Evolutionary conservation across 2,797 vertebrate genomes (phyloP), one percentile per base, ranked within the genome.

Genomic region (Manis javanica): DNA sequence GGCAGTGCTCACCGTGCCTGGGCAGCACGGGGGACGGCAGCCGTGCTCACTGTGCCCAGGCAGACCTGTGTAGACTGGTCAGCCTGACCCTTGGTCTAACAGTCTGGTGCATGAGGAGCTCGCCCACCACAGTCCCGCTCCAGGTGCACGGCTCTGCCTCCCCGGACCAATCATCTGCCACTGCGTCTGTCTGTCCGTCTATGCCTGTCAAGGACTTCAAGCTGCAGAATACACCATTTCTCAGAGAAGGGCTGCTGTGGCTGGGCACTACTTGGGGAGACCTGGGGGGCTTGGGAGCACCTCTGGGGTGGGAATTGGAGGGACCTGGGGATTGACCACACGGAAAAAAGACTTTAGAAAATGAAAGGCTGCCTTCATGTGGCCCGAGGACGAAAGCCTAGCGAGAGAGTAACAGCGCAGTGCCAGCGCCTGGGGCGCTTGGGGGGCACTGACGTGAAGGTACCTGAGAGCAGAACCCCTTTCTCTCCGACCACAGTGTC

Each of bases 401-500:
- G 31, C 66, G 59, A 34, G 24, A 13, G 69, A 74, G 18, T 9
- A n/a, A n/a, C 7, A n/a, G 11, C 29, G 42, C 6, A 23, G 26
- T 2, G 19, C 0, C 77, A 64, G 11, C 10, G 7, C 26, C 19
- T 12, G n/a, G 14, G 16, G 34, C 10, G 39, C 10, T 74, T 31
- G 87, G 71, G 49, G 34, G 66, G 85, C 69, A 46, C 86, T 84
- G 94, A 49, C 7, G 57, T 69, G 87, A 24, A 90, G 83, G 9
- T 97, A 99, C 99, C 99, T 99, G 99, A 99, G 95, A 99, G 98
- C 87, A 99, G 98, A 83, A 99, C 95, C 9, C 99, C 99, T 97
- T 99, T 99, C 98, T 99, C 99, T 71, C 99, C 99, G 31, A 99
- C 99, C 90, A 99, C 53, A 0, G 99, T 99, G 98, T 99, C 93